A percentile compares a stretch with the other conserved stretches of the same genome.
Conservation (phyloP, 2,113 vertebrate species). For the Triplophysa tibetana region DNA sequence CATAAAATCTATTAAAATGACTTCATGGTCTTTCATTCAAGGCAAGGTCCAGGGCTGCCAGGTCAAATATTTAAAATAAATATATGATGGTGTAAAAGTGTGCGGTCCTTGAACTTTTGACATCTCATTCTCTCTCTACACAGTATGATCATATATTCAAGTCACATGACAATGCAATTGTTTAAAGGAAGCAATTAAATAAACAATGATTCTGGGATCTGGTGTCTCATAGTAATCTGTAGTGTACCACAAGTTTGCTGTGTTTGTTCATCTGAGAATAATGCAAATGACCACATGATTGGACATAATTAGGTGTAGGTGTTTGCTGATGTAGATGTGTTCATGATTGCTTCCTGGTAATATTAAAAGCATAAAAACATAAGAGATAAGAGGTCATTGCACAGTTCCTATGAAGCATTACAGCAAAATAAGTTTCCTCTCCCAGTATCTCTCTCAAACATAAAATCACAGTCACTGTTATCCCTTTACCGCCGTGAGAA, state of each 20-base stretch:
- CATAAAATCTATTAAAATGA: constrained; percentile 82
- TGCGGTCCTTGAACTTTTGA: constrained; percentile 42
- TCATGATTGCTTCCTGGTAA: constrained; percentile 41
- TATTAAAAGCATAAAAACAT: constrained; percentile 45
- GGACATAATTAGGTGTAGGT: constrained; percentile 4
- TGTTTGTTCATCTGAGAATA: constrained; percentile 16
- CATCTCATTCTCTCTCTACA: constrained; percentile 40
- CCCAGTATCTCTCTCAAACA: constrained; percentile 55
- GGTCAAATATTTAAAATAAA: constrained; percentile 76
- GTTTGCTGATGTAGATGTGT: constrained; percentile 21
- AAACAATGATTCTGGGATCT: constrained; percentile 32
- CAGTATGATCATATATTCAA: constrained; percentile 33
- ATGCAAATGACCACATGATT: constrained; percentile 40
- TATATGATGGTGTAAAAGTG: constrained; percentile 67
- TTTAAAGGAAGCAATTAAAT: constrained; percentile 56
- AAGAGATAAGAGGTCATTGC: constrained; percentile 40
- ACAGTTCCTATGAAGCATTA: constrained; percentile 48
- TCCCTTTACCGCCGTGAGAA: constrained; percentile 91
- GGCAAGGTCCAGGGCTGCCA: constrained; percentile 60
- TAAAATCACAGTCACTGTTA: constrained; percentile 22
- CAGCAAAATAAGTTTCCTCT: constrained; percentile 44
- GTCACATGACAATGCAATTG: constrained; percentile 64
- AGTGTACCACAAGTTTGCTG: constrained; percentile 32
- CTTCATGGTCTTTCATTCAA: constrained; percentile 69
- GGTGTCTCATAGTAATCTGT: constrained; percentile 40